Evolutionary conservation across 2,888 invertebrate species (phyloP), one percentile per base, ranked within the genome.

Genomic region (Noctua pronuba): DNA sequence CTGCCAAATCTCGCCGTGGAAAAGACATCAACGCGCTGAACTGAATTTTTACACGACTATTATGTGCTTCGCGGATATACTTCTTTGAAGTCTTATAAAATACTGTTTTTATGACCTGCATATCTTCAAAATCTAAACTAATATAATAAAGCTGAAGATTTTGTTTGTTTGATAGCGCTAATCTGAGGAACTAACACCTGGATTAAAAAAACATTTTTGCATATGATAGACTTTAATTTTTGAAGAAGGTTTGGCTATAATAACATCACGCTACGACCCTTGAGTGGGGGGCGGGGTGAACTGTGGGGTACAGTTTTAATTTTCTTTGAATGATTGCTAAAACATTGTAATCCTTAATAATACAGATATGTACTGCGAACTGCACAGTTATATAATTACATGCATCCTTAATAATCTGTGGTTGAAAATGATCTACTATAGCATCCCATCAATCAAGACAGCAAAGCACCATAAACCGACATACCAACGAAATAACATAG

Each of bases 11-110:
- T 55, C 49, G 46, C 73, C 5, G 83, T 64, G 41, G 41, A 84
- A 84, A 84, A 84, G 84, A 84, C 84, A 83, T 84, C 84, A 84
- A 84, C 84, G 84, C 84, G 84, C 60, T 69, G 7, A 69, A 69
- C 28, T n/a, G 31, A n/a, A 60, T 46, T 46, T 38, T 64, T 18
- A 21, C 13, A 16, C 28, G 21, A 24, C 3, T 18, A n/a, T 75
- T 75, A 7, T 41, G 38, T 41, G 16, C n/a, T 41, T 11, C 35
- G 13, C 28, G 49, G 38, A 7, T 44, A 31, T 58, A 31, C 67
- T 84, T 58, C 64, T 74, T 72, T 21, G 44, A 72, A 71, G 49
- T 62, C 16, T 16, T 28, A 16, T n/a, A 13, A 71, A 62, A 6
- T 0, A 16, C 8, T 49, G 35, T 5, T n/a, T 72, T 72, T 46